These are phyloP conservation scores for Hydrotaea cyrtoneurina DNA, from an alignment of 2,888 invertebrate species.

Conservation along the genomic window DNA sequence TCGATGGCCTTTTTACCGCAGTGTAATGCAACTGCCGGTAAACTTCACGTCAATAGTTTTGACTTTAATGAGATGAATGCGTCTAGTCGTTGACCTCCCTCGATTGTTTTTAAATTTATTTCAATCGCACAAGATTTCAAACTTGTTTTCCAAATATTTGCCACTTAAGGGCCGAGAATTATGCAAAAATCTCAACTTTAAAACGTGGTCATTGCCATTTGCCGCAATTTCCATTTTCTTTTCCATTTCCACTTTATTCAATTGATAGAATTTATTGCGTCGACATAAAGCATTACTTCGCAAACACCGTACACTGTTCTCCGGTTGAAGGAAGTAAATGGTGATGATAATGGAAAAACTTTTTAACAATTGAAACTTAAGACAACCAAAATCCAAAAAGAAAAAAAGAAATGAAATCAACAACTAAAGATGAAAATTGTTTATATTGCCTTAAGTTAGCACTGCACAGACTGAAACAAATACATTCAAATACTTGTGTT, in stretches of 20 bases:
- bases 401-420: slow-evolving; percentile 10
- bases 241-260: not conserved
- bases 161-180: too few relatives aligned
- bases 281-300: not conserved
- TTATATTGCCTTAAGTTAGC: slow-evolving; percentile 30
- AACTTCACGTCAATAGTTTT: too few relatives aligned
- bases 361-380: slow-evolving; percentile 27
- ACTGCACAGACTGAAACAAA: slow-evolving; percentile 20
- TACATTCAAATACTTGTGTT: not conserved
- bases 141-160: too few relatives aligned
- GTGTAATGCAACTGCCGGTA: too few relatives aligned
- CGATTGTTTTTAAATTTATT: too few relatives aligned
- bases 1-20: too few relatives aligned
- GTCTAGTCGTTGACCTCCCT: too few relatives aligned
- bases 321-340: slow-evolving; percentile 22
- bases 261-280: not conserved
- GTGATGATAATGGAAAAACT: slow-evolving; percentile 48
- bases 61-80: too few relatives aligned
- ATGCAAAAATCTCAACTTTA: too few relatives aligned
- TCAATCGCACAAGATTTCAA: too few relatives aligned
- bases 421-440: slow-evolving; percentile 11
- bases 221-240: not conserved
- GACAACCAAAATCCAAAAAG: not conserved
- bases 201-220: not conserved
- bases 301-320: slow-evolving; percentile 3